phyloP scores from a whole-genome alignment of 2,888 invertebrate species.

The Stenichneumon culpator region DNA sequence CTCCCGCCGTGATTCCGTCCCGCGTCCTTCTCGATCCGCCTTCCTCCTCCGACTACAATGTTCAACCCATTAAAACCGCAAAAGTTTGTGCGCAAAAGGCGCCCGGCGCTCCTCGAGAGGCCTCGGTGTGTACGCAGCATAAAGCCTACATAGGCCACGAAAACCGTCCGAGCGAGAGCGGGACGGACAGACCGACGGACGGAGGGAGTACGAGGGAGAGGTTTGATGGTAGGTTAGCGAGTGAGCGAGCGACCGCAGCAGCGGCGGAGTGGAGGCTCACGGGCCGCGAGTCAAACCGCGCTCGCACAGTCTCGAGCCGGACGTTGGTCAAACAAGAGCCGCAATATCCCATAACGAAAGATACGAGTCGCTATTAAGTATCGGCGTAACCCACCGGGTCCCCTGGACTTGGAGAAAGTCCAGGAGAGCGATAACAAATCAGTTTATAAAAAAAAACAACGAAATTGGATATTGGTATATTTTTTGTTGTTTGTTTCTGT shows the following conservation, averaged over 20 bases:
- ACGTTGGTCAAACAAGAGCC: conserved; percentile 70
- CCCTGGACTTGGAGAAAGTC: neutral
- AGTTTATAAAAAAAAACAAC: neutral
- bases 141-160: conserved; percentile 31
- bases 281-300: conserved; percentile 48
- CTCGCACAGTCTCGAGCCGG: conserved; percentile 70
- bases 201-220: conserved; percentile 39
- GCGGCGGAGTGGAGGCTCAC: conserved; percentile 54
- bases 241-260: conserved; percentile 28
- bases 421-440: neutral
- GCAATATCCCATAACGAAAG: conserved; percentile 4
- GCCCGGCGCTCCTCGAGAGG: neutral
- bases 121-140: conserved; percentile 39
- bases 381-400: neutral
- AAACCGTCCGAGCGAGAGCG: conserved; percentile 18
- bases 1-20: neutral
- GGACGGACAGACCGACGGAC: neutral
- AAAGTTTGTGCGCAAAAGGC: neutral
- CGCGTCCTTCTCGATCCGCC: neutral
- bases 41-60: neutral
- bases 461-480: neutral
- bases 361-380: neutral
- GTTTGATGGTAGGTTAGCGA: conserved; percentile 31
- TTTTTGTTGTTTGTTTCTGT: neutral
- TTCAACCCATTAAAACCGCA: neutral